Evolutionary conservation across 2,797 vertebrate species (phyloP), one percentile per base, ranked within the genome.

Genomic region (Dipus sagitta): DNA sequence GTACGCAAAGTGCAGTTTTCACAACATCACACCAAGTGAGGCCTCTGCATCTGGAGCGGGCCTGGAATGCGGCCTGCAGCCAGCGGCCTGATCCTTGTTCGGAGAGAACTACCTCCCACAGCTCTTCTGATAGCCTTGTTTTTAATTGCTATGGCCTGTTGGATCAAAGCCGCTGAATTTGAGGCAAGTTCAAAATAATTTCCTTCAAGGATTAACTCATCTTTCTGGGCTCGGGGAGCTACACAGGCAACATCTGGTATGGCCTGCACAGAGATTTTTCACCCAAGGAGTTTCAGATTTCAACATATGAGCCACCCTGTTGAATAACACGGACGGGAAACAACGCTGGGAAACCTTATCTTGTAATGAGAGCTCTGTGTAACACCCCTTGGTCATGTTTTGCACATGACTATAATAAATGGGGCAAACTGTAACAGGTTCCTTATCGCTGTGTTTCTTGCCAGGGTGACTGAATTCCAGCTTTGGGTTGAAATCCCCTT

Each of bases 121-220:
- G 99, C 98, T 96, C 99, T 98, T 97, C 98, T 98, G 98, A 99
- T 99, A 98, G 99, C 98, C 98, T 99, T 99, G 97, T 99, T 99
- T 98, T 99, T 99, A 96, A 99, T 98, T 97, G 98, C 98, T 96
- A 98, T 98, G 94, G 98, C 98, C 97, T 99, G 98, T 97, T 99
- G 99, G 98, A 99, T 99, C 97, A 99, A 98, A 98, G 98, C 98
- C 89, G 98, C 98, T 11, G 98, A 99, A 98, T 99, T 99, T 90
- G 99, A 99, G 97, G 98, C 99, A 97, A 99, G 98, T 98, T 99
- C 98, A 94, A 99, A 98, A 95, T 99, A 98, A 91, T 99, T 99
- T 91, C 98, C 98, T 98, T 99, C 99, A 97, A 99, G 98, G 81
- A 99, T 96, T 97, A 99, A 98, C 98, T 99, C 99, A 38, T 99